Conservation (phyloP, 1,140 invertebrate genomes). For the Campodea augens region DNA sequence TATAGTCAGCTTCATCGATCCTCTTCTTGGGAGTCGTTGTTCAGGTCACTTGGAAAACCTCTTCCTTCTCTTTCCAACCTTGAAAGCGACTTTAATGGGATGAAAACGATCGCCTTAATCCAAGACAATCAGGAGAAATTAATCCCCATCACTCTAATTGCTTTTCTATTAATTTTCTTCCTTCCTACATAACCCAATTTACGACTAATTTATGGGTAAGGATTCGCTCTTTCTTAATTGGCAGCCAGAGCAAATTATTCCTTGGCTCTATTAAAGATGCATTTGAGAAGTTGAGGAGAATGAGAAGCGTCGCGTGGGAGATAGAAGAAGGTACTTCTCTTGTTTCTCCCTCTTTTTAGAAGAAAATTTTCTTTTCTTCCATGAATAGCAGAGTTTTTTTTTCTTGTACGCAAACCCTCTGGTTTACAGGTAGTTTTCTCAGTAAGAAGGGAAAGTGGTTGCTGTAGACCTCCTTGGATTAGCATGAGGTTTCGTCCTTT, state of each 20-base stretch:
- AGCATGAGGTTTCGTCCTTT: not conserved
- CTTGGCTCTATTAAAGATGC: not conserved
- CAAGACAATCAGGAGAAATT: constrained; percentile 1
- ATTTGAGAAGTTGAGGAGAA: too few species aligned
- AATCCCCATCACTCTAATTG: not conserved
- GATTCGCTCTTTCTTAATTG: not conserved
- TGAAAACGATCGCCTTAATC: not conserved
- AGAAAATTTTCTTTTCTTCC: too few species aligned
- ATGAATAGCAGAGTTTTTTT: too few species aligned
- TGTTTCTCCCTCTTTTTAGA: too few species aligned
- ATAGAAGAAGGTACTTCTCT: too few species aligned
- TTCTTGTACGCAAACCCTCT: too few species aligned
- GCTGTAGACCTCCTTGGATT: not conserved
- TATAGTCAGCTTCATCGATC: too few species aligned
- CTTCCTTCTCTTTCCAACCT: not conserved
- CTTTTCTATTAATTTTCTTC: constrained; percentile 1
- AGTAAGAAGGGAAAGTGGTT: not conserved
- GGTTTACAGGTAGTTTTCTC: too few species aligned
- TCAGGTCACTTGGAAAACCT: not conserved
- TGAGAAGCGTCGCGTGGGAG: too few species aligned
- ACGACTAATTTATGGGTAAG: not conserved
- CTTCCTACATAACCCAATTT: not conserved
- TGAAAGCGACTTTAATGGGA: constrained; percentile 1
- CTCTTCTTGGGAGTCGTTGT: not conserved
- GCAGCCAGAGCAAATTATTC: not conserved